phyloP scores from a whole-genome alignment of 1,140 invertebrate genomes.

The Drosophila bipectinata region DNA sequence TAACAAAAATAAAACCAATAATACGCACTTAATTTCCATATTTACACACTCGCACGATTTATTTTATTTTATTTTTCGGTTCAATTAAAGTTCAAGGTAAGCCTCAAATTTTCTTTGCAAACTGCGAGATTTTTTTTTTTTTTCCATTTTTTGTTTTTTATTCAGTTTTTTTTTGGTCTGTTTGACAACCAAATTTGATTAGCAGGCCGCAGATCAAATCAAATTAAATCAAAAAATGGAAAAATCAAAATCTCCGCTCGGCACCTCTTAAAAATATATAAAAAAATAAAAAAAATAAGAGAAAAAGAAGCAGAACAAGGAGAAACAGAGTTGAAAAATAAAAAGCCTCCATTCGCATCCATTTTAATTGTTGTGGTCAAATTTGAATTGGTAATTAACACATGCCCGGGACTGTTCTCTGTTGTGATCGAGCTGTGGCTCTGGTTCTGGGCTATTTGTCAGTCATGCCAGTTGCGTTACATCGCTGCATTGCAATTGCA shows the following conservation, averaged over 20 bases:
- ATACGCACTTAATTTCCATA: constrained; percentile 32
- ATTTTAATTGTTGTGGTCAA: constrained; percentile 68
- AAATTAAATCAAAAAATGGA: constrained; percentile 3
- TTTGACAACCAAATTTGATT: constrained; percentile 23
- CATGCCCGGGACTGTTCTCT: constrained; percentile 39
- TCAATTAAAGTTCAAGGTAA: constrained; percentile 60
- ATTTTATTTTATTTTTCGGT: constrained; percentile 7
- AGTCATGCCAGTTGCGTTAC: constrained; percentile 28
- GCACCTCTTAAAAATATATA: neutral
- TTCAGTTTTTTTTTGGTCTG: neutral
- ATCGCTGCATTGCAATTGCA: constrained; percentile 19
- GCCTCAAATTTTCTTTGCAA: constrained; percentile 56
- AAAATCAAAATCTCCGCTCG: neutral
- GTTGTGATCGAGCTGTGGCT: too few relatives aligned
- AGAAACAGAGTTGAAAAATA: neutral
- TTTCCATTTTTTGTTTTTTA: neutral
- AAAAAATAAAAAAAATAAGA: neutral
- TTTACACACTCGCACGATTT: constrained; percentile 27
- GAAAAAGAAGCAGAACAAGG: neutral
- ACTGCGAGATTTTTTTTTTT: constrained; percentile 53
- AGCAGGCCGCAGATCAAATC: constrained; percentile 26
- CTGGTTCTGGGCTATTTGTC: neutral
- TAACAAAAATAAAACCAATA: neutral
- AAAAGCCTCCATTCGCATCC: constrained; percentile 6
- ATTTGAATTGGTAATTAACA: constrained; percentile 81